Conservation (phyloP, 2,888 invertebrate species). For the Halictus quadricinctus region DNA sequence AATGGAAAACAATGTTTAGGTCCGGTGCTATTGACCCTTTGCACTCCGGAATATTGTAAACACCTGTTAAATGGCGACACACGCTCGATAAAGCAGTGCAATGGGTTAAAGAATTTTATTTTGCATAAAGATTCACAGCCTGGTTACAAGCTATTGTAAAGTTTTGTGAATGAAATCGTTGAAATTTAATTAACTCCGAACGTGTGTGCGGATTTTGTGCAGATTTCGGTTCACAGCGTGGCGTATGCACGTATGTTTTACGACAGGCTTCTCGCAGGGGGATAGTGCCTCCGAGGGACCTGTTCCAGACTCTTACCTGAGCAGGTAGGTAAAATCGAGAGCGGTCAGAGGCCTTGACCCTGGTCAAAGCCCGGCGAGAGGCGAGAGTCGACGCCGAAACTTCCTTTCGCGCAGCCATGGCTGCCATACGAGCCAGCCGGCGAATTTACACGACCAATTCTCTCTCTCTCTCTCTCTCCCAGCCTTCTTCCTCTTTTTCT, state of each 20-base stretch:
- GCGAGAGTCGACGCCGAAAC: conserved; percentile 45
- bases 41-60: too few species aligned
- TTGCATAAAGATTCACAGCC: not conserved
- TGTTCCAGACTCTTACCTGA: conserved; percentile 62
- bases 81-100: too few species aligned
- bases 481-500: not conserved
- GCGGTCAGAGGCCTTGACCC: conserved; percentile 75
- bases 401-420: conserved; percentile 9
- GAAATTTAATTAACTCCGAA: not conserved
- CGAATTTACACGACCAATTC: not conserved
- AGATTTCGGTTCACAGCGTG: not conserved
- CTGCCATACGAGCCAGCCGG: not conserved
- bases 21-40: too few species aligned
- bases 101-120: not conserved
- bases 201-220: not conserved
- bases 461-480: not conserved
- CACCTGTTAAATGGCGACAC: too few species aligned
- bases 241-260: conserved; percentile 7
- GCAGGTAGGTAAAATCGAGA: conserved; percentile 62
- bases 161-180: not conserved
- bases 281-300: conserved; percentile 51
- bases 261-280: conserved; percentile 17
- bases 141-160: too few species aligned
- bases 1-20: too few species aligned
- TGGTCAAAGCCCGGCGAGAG: conserved; percentile 57